Evolutionary conservation across 1,140 invertebrate genomes (phyloP).

Genomic region (Drosophila kikkawai): DNA sequence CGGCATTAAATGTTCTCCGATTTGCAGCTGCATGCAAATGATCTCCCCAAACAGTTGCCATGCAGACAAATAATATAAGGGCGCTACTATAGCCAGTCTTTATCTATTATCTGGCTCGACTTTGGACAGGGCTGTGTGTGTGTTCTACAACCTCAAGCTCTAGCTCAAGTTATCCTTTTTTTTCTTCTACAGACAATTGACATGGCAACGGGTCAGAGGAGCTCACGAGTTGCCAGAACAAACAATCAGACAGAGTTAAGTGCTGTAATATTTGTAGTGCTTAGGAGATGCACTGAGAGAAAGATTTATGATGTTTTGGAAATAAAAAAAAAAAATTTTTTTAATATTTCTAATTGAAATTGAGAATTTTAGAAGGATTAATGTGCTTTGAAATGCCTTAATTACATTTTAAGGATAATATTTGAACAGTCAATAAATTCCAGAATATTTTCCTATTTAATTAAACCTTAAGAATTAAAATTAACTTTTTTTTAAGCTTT

Average conservation of each 20-base stretch:
- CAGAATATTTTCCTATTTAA: too few species aligned
- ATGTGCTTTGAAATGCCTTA: too few species aligned
- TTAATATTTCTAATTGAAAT: background rate
- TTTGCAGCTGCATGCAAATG: conserved; percentile 37
- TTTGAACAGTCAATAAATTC: too few species aligned
- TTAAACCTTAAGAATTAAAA: too few species aligned
- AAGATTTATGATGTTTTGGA: background rate
- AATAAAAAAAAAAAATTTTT: too few species aligned
- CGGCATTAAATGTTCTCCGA: conserved; percentile 40
- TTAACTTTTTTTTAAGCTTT: too few species aligned
- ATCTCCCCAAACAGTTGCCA: conserved; percentile 30
- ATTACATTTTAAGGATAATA: too few species aligned
- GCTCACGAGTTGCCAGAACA: conserved; percentile 31
- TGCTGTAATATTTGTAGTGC: conserved; percentile 47
- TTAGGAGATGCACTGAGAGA: conserved; percentile 17
- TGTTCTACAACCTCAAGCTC: background rate
- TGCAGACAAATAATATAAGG: conserved; percentile 25
- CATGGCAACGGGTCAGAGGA: conserved; percentile 52
- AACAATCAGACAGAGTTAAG: conserved; percentile 30
- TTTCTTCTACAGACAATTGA: conserved; percentile 31
- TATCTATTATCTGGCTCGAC: conserved; percentile 12
- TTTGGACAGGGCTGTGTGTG: conserved; percentile 5
- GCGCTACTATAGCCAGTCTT: conserved; percentile 15
- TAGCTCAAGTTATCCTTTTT: background rate
- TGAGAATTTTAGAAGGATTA: background rate